These are phyloP conservation scores for Epizoanthus rinbou DNA, from an alignment of 92 coral and sea anemone genomes.

Conservation along the genomic window DNA sequence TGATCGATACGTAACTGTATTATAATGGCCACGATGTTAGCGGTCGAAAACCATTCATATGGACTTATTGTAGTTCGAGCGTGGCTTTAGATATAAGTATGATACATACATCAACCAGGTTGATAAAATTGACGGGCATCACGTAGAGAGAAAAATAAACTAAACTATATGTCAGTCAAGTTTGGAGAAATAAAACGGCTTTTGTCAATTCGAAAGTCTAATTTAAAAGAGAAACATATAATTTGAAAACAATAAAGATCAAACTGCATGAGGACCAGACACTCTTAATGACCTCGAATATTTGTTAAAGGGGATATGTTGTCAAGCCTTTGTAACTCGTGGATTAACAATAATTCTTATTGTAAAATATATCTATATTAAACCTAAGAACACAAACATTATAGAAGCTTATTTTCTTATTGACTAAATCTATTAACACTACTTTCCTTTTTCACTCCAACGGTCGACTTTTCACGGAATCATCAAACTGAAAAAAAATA, in stretches of 20 bases:
- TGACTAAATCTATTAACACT: background rate
- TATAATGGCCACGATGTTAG: slow-evolving; percentile 1
- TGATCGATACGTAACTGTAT: background rate
- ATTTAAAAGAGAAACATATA: background rate
- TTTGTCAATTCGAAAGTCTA: slow-evolving; percentile 3
- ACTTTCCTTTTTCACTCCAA: background rate
- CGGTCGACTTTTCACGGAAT: background rate
- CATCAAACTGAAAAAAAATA: background rate
- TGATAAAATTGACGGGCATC: slow-evolving; percentile 5
- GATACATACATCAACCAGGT: background rate
- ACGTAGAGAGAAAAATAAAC: background rate
- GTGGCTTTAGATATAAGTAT: background rate
- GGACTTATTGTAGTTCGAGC: slow-evolving; percentile 24
- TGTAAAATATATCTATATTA: slow-evolving; percentile 8
- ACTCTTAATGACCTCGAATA: slow-evolving; percentile 21
- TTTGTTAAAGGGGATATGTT: slow-evolving; percentile 30
- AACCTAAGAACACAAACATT: slow-evolving; percentile 12
- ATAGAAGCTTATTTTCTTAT: background rate
- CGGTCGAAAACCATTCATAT: background rate
- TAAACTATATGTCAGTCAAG: background rate
- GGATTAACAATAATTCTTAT: slow-evolving; percentile 36
- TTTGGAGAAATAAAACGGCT: background rate
- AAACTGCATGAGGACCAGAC: background rate
- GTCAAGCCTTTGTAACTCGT: slow-evolving; percentile 10
- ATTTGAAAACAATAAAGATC: background rate